These are phyloP conservation scores for Brachylomia viminalis DNA, from an alignment of 2,888 invertebrate genomes.

Conservation along the genomic window DNA sequence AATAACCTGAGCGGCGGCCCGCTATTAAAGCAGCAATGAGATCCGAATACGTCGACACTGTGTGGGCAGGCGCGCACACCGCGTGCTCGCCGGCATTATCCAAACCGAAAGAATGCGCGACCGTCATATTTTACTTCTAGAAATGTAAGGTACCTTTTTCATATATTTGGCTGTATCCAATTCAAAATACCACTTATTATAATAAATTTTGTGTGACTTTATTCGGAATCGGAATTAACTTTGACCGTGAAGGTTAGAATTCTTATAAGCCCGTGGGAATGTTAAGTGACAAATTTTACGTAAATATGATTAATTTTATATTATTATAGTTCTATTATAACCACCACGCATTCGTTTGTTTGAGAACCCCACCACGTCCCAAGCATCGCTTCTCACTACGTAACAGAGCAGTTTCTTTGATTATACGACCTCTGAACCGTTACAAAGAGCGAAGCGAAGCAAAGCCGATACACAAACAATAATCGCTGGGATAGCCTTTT, in stretches of 20 bases:
- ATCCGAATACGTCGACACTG: conserved; percentile 70
- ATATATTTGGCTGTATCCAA: conserved; percentile 27
- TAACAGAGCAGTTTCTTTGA: conserved; percentile 65
- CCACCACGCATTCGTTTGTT: conserved; percentile 60
- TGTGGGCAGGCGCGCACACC: conserved; percentile 39
- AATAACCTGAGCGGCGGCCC: conserved; percentile 68
- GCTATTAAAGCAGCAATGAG: conserved; percentile 74
- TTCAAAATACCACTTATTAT: conserved; percentile 19
- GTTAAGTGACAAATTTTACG: conserved; percentile 45
- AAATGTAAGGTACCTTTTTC: conserved; percentile 11
- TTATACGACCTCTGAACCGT: conserved; percentile 61
- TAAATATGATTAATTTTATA: conserved; percentile 28
- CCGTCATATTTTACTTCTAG: conserved; percentile 24
- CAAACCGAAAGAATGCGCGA: conserved; percentile 56
- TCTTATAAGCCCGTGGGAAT: conserved; percentile 48
- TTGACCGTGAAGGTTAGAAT: conserved; percentile 10
- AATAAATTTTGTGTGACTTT: conserved; percentile 25
- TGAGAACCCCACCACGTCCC: conserved; percentile 61
- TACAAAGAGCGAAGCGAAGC: conserved; percentile 70
- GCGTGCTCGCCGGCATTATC: conserved; percentile 33
- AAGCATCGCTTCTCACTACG: conserved; percentile 66
- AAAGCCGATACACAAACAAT: conserved; percentile 62
- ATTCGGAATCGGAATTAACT: conserved; percentile 19
- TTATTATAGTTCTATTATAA: conserved; percentile 37
- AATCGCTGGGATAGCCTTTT: conserved; percentile 66